phyloP scores from a whole-genome alignment of 2,888 invertebrate species.

The Epistrophe grossulariae region DNA sequence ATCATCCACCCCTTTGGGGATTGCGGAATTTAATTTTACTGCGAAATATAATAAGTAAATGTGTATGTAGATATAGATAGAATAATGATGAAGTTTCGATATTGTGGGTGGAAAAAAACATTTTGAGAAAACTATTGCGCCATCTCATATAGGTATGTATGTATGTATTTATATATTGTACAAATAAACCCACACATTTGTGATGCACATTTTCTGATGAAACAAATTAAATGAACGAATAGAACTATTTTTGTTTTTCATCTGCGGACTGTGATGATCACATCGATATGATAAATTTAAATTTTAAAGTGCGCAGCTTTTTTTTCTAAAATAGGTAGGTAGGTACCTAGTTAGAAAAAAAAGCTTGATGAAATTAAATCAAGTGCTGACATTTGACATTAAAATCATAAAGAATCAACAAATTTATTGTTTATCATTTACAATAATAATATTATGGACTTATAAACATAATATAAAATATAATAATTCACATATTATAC shows the following conservation, averaged over 20 bases:
- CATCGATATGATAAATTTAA: background rate
- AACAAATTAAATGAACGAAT: conserved; percentile 10
- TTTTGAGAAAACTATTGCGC: conserved; percentile 24
- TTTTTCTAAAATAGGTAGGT: background rate
- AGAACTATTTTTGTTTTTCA: conserved; percentile 2
- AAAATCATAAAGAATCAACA: background rate
- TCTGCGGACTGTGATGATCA: conserved; percentile 28
- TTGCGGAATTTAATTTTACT: conserved; percentile 37
- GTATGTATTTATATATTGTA: no score
- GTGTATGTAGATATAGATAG: background rate
- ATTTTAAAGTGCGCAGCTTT: conserved; percentile 1
- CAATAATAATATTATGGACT: no score
- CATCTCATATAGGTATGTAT: background rate
- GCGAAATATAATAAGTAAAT: conserved; percentile 37
- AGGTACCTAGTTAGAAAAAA: no score
- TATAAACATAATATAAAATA: no score
- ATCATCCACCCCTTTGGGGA: conserved; percentile 43
- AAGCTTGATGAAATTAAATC: background rate
- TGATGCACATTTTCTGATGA: conserved; percentile 17
- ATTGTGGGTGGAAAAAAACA: conserved; percentile 22
- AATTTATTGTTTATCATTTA: no score
- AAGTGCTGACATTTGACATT: background rate
- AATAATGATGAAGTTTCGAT: background rate
- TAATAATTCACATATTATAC: no score
- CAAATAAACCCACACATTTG: background rate